Evolutionary conservation across 2,797 vertebrate species (phyloP).

Genomic region (Cygnus olor): DNA sequence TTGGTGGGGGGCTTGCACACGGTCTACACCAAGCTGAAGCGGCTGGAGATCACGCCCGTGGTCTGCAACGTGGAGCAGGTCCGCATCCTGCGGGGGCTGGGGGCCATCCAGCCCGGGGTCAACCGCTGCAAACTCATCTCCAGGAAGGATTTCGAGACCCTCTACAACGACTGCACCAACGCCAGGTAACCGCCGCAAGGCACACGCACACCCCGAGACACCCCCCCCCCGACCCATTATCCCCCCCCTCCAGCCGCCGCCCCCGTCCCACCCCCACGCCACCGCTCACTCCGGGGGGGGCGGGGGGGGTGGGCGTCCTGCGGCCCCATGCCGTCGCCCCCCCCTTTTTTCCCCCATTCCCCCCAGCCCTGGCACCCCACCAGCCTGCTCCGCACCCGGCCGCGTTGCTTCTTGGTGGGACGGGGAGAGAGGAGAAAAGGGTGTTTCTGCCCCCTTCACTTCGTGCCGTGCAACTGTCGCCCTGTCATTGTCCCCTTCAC

Average conservation of each 20-base stretch:
- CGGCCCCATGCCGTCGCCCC: background rate
- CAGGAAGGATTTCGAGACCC: slow-evolving; percentile 98
- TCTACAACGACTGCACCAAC: slow-evolving; percentile 99
- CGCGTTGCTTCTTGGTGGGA: slow-evolving; percentile 13
- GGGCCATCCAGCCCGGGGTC: slow-evolving; percentile 97
- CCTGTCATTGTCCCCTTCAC: background rate
- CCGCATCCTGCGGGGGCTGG: slow-evolving; percentile 96
- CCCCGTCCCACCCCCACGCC: slow-evolving; percentile 44
- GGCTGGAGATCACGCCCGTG: slow-evolving; percentile 97
- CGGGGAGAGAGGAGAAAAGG: slow-evolving; percentile 41
- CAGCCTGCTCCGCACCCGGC: background rate
- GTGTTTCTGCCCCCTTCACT: background rate
- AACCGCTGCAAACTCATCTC: slow-evolving; percentile 99
- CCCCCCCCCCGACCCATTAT: no score
- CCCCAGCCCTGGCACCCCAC: background rate
- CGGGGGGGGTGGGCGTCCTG: background rate
- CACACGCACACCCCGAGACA: background rate
- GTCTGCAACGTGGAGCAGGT: slow-evolving; percentile 99
- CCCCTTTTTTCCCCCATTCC: background rate
- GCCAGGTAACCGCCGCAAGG: slow-evolving; percentile 86
- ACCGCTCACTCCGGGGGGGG: background rate
- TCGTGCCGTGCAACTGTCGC: background rate
- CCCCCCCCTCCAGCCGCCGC: background rate
- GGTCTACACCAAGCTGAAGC: slow-evolving; percentile 99
- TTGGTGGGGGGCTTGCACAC: slow-evolving; percentile 98